Evolutionary conservation across 2,113 vertebrate species (phyloP).

Genomic region (Elanoides forficatus): DNA sequence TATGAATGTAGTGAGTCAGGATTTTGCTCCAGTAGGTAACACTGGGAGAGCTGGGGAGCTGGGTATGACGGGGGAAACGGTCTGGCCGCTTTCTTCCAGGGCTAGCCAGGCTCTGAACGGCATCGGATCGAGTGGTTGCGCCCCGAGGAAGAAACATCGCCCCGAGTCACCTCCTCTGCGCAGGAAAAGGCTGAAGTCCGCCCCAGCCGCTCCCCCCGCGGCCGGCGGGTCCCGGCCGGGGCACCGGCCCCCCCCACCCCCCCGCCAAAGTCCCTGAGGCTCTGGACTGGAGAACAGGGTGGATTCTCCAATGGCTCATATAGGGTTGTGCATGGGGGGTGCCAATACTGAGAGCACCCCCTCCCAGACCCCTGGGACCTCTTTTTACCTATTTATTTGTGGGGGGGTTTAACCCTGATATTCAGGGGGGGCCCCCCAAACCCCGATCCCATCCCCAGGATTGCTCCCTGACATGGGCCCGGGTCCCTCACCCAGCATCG

Average conservation of each 20-base stretch:
- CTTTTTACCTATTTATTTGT: neutral
- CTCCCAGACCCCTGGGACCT: neutral
- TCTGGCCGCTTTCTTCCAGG: neutral
- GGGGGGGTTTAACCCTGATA: neutral
- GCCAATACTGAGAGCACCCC: too few species aligned
- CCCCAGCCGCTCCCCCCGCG: neutral
- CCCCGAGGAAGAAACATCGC: neutral
- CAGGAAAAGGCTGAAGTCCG: neutral
- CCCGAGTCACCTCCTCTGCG: neutral
- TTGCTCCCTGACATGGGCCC: too few species aligned
- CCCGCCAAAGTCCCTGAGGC: neutral
- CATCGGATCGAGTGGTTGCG: neutral
- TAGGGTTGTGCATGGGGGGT: too few species aligned
- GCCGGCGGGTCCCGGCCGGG: neutral
- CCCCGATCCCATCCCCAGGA: too few species aligned
- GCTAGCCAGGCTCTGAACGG: neutral
- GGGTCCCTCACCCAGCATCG: too few species aligned
- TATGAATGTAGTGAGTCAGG: conserved; percentile 23
- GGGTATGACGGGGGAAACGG: neutral
- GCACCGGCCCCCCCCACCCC: neutral
- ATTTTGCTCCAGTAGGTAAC: neutral
- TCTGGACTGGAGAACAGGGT: neutral
- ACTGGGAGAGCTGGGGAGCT: neutral
- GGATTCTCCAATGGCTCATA: neutral
- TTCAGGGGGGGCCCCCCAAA: neutral